Percentiles rank a stretch among this genome's conserved stretches.
Evolutionary conservation across 2,797 vertebrate genomes (phyloP).

Genomic region (Crocidura indochinensis): DNA sequence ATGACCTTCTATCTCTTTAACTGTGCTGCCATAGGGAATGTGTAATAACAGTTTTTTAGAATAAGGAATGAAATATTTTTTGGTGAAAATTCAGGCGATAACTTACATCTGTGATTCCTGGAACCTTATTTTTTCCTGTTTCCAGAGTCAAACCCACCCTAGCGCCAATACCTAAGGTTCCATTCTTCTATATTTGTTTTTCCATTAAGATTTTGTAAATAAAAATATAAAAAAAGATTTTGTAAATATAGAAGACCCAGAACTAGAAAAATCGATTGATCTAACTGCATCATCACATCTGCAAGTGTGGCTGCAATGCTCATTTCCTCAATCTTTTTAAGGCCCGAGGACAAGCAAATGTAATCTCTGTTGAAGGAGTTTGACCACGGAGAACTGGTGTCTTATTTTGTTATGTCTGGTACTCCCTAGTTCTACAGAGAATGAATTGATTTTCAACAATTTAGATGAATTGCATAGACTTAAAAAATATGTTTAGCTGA

Average conservation of each 20-base stretch:
- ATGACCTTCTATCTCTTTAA: background rate
- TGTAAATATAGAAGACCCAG: constrained; percentile 46
- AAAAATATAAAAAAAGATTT: too few relatives aligned
- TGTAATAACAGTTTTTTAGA: background rate
- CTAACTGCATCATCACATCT: constrained; percentile 12
- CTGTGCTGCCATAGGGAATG: background rate
- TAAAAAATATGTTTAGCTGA: constrained; percentile 60
- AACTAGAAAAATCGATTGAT: constrained; percentile 7
- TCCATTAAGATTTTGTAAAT: constrained; percentile 61
- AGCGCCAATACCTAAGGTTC: background rate
- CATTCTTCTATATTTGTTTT: constrained; percentile 14
- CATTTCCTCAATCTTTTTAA: constrained; percentile 17
- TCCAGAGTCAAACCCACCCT: background rate
- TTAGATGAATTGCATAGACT: constrained; percentile 44
- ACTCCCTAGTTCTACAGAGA: constrained; percentile 26
- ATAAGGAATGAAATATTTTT: constrained; percentile 35
- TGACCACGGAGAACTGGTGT: background rate
- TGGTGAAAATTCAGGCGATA: constrained; percentile 31
- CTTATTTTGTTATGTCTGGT: constrained; percentile 43
- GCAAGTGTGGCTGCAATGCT: constrained; percentile 9
- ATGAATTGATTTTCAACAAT: constrained; percentile 35
- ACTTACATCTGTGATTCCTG: background rate
- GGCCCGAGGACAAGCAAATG: background rate
- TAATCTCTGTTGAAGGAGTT: background rate
- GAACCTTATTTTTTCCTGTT: background rate